Evolutionary conservation across 2,797 vertebrate genomes (phyloP), one percentile per base, ranked within the genome.

Genomic region (Lateolabrax maculatus): DNA sequence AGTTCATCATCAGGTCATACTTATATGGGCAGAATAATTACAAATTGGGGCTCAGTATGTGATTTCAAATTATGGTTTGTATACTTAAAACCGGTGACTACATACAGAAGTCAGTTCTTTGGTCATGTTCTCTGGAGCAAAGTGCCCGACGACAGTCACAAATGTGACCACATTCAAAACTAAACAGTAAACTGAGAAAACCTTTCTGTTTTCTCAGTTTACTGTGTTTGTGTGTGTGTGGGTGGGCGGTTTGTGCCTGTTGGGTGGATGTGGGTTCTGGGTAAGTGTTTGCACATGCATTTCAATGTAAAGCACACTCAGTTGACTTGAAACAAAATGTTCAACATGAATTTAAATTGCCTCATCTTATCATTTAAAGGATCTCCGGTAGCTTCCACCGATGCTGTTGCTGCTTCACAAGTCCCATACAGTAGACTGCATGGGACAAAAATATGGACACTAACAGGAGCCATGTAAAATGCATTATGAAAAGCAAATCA

Each of bases 221-320:
- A 7, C 55, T 57, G n/a, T 53, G 13, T 27, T 27, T 36, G 52
- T 63, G n/a, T 31, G 49, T 21, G 49, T 55, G 1, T 49, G 52
- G 43, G 25, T 36, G 16, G 21, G 16, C 31, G 71, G 64, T 68
- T 63, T 55, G 10, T 44, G 9, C 11, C 7, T 55, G 53, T 34
- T 7, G 25, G 29, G 36, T 62, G 57, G 12, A 48, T 56, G 56
- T 56, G 29, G 70, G 1, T 41, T 34, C 25, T 19, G 44, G 19
- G 9, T 23, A 34, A 62, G 43, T 52, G 43, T 52, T 39, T 61
- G 31, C 12, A 23, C 31, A 48, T 21, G 23, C 48, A 62, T 66
- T 61, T 37, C 1, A 60, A 55, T 55, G 57, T 62, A 60, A 58
- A 57, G 63, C 51, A n/a, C 11, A 39, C 51, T 12, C n/a, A 39